Conservation (phyloP, 1,140 invertebrate species). For the Brachionus plicatilis region DNA sequence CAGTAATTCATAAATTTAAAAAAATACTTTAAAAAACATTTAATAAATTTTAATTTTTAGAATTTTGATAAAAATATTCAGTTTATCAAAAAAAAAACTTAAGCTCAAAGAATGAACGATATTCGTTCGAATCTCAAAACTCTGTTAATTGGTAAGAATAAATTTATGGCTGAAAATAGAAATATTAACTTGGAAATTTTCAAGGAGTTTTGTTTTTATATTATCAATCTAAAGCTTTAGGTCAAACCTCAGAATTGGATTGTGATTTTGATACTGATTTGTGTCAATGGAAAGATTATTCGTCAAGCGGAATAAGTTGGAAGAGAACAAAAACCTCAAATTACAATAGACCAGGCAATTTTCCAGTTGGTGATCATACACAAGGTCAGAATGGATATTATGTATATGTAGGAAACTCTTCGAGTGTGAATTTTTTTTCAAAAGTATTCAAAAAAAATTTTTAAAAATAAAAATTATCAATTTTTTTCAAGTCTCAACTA, state of each 20-base stretch:
- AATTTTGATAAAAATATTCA: background rate
- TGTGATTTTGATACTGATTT: constrained; percentile 1
- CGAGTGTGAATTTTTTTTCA: background rate
- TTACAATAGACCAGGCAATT: background rate
- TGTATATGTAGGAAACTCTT: background rate
- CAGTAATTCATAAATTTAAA: background rate
- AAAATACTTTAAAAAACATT: background rate
- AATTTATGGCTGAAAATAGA: background rate
- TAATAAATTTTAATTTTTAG: background rate
- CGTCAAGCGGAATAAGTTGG: background rate
- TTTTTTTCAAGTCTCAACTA: background rate
- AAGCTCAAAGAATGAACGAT: background rate
- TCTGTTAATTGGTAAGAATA: background rate
- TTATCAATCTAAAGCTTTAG: background rate
- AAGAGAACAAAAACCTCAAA: background rate
- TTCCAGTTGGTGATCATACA: constrained; percentile 8
- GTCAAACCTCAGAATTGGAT: constrained; percentile 12
- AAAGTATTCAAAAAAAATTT: background rate
- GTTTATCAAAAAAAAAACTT: background rate
- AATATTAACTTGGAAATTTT: background rate
- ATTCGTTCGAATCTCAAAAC: constrained; percentile 4
- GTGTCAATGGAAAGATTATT: background rate
- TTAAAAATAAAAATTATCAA: background rate
- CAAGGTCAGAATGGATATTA: constrained; percentile 7
- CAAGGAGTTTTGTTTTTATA: background rate